These are phyloP conservation scores for Megalops cyprinoides DNA, from an alignment of 2,797 vertebrate genomes.

Conservation along the genomic window DNA sequence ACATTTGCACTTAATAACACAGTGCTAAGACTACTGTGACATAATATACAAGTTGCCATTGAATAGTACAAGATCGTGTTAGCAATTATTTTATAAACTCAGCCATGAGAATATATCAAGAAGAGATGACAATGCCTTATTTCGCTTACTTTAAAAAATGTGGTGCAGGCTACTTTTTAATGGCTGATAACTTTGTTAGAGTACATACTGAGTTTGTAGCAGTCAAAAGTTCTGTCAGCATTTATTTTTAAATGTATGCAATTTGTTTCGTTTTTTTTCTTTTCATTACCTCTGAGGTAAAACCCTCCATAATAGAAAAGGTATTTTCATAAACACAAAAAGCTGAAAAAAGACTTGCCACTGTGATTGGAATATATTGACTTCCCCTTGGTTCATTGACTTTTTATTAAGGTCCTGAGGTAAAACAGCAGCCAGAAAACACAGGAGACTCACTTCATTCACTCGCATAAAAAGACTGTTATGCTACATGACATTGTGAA, in stretches of 20 bases:
- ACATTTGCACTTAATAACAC: not conserved
- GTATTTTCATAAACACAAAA: slow-evolving; percentile 56
- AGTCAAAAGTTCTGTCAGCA: slow-evolving; percentile 68
- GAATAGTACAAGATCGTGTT: not conserved
- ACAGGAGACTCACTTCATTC: slow-evolving; percentile 71
- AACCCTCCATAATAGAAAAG: slow-evolving; percentile 34
- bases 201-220: slow-evolving; percentile 71
- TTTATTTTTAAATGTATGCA: slow-evolving; percentile 41
- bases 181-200: slow-evolving; percentile 68
- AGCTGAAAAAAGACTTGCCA: slow-evolving; percentile 57
- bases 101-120: not conserved
- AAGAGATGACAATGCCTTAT: not conserved
- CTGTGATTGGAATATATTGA: slow-evolving; percentile 81
- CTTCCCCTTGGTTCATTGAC: slow-evolving; percentile 84
- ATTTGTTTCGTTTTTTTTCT: too few relatives aligned
- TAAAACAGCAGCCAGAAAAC: slow-evolving; percentile 78
- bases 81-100: not conserved
- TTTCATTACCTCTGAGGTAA: slow-evolving; percentile 52
- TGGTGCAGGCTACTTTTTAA: slow-evolving; percentile 60
- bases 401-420: slow-evolving; percentile 87
- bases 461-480: slow-evolving; percentile 54
- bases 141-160: slow-evolving; percentile 2
- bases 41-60: not conserved
- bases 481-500: not conserved
- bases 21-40: not conserved